phyloP scores from a whole-genome alignment of 1,140 invertebrate genomes.

The Hyles vespertilio region DNA sequence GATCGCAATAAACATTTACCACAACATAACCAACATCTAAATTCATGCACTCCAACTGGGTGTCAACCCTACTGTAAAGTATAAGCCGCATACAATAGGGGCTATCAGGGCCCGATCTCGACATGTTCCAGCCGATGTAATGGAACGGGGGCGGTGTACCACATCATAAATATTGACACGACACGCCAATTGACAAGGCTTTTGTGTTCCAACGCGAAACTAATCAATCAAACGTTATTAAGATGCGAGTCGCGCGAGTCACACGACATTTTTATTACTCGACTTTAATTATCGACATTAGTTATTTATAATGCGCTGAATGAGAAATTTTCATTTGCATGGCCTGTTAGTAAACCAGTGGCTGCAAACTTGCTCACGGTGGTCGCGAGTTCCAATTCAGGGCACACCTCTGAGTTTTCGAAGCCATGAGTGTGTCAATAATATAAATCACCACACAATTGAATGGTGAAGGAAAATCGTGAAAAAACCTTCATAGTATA shows the following conservation, averaged over 20 bases:
- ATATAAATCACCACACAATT: too few relatives aligned
- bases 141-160: slow-evolving; percentile 24
- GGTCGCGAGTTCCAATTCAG: too few relatives aligned
- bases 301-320: too few relatives aligned
- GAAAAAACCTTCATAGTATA: too few relatives aligned
- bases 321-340: too few relatives aligned
- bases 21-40: background rate
- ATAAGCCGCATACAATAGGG: slow-evolving; percentile 29
- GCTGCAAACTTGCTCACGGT: too few relatives aligned
- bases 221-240: slow-evolving; percentile 6
- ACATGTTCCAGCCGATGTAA: slow-evolving; percentile 23
- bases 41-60: background rate
- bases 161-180: slow-evolving; percentile 23
- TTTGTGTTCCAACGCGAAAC: slow-evolving; percentile 7
- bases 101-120: slow-evolving; percentile 29
- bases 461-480: too few relatives aligned
- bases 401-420: too few relatives aligned
- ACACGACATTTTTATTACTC: background rate
- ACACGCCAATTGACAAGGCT: slow-evolving; percentile 16
- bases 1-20: too few relatives aligned
- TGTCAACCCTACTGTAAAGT: slow-evolving; percentile 6
- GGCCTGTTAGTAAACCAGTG: too few relatives aligned
- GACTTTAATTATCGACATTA: too few relatives aligned
- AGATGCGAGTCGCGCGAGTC: background rate
- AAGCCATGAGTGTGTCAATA: too few relatives aligned